Evolutionary conservation across 2,113 vertebrate genomes (phyloP).

Genomic region (Paraplagusia blochii): DNA sequence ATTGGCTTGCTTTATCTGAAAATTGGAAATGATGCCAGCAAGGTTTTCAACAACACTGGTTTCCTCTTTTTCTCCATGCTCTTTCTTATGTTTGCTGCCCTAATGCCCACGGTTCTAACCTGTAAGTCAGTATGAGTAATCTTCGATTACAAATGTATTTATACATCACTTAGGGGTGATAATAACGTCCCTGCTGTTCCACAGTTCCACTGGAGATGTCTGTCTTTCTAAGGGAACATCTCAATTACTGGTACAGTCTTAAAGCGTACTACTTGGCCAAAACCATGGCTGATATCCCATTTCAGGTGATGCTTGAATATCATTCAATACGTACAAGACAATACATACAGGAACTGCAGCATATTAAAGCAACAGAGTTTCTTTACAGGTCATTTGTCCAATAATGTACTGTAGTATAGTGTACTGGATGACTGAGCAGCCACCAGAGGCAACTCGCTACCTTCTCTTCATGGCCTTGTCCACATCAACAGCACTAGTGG

Average conservation of each 20-base stretch:
- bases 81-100: slow-evolving; percentile 96
- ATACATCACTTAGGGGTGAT: not conserved
- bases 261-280: slow-evolving; percentile 97
- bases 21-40: slow-evolving; percentile 94
- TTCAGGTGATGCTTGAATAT: slow-evolving; percentile 82
- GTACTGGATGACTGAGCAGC: slow-evolving; percentile 99
- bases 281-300: slow-evolving; percentile 95
- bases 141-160: not conserved
- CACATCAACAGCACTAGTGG: slow-evolving; percentile 90
- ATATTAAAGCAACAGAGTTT: slow-evolving; percentile 8
- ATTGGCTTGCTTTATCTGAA: slow-evolving; percentile 96
- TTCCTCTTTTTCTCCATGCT: slow-evolving; percentile 99
- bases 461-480: slow-evolving; percentile 93
- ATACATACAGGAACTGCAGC: not conserved
- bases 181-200: slow-evolving; percentile 20
- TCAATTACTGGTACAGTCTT: slow-evolving; percentile 99
- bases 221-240: slow-evolving; percentile 90
- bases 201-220: slow-evolving; percentile 96
- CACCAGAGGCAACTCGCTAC: slow-evolving; percentile 87
- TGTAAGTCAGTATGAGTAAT: slow-evolving; percentile 72
- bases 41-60: slow-evolving; percentile 98
- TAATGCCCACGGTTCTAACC: slow-evolving; percentile 97
- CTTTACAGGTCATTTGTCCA: slow-evolving; percentile 86
- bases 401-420: slow-evolving; percentile 96
- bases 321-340: not conserved